Percentiles rank a stretch among this genome's conserved stretches.
Evolutionary conservation across 1,140 invertebrate genomes (phyloP).

Genomic region (Eulimnadia texana): DNA sequence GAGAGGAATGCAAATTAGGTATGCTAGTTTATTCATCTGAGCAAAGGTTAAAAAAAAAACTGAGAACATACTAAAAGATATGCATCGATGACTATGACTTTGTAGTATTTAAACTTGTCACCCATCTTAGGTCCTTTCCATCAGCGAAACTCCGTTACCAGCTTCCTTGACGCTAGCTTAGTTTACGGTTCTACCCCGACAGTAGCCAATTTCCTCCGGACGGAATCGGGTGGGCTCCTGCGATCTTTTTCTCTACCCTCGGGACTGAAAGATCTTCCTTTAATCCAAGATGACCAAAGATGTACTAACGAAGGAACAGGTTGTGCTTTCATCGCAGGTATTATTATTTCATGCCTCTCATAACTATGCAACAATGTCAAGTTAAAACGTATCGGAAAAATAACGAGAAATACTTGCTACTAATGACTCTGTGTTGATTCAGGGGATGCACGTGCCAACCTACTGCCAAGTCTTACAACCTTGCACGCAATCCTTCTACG

Average conservation of each 20-base stretch:
- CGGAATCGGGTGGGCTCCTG: constrained; percentile 32
- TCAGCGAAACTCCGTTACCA: constrained; percentile 35
- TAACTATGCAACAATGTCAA: too few species aligned
- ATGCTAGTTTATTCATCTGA: constrained; percentile 23
- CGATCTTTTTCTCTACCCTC: constrained; percentile 29
- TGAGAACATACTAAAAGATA: too few species aligned
- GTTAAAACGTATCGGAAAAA: constrained; percentile 13
- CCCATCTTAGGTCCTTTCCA: constrained; percentile 30
- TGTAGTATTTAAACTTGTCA: too few species aligned
- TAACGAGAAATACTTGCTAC: not conserved
- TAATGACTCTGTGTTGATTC: constrained; percentile 11
- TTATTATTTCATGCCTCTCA: not conserved
- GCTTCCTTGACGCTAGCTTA: constrained; percentile 36
- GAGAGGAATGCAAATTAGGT: constrained; percentile 17
- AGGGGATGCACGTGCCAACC: constrained; percentile 39
- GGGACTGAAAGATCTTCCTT: constrained; percentile 34
- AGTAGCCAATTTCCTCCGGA: constrained; percentile 31
- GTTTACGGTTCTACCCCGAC: constrained; percentile 35
- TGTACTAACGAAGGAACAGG: constrained; percentile 36
- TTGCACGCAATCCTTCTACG: constrained; percentile 33
- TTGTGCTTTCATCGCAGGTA: constrained; percentile 39
- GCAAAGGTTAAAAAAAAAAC: not conserved
- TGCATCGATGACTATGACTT: too few species aligned
- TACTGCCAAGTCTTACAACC: constrained; percentile 47
- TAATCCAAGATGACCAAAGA: constrained; percentile 35